Base-by-base conservation (phyloP, 1,140 invertebrate genomes). In the Druon quercuslanigerum region DNA sequence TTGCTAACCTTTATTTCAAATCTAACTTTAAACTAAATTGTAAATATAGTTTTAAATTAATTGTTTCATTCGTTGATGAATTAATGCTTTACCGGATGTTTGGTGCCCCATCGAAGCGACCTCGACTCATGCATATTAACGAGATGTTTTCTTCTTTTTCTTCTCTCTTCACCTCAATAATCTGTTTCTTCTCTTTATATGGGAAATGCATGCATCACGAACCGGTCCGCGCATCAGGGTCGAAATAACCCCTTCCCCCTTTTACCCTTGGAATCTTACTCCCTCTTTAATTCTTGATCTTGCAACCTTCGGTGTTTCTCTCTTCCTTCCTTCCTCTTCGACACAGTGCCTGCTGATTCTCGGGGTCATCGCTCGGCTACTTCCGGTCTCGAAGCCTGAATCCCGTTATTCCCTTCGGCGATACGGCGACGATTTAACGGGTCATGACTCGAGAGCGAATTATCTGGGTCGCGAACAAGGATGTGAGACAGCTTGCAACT, bases 91-190 rank as follows among this genome's bases (percentile, higher is more conserved):
- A 72, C 25, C 20, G 57, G 20, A 60, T 56, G 72, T 74, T 74
- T 51, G 72, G 72, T 79, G 60, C 78, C 60, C 51, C 25, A 72
- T 81, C 72, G 83, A 85, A 85, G 83, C 80, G 79, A 82, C 83
- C 84, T 84, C 80, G 80, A 82, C 79, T 80, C 77, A 56, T 66
- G 79, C 12, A 76, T 74, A 84, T 79, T 84, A 86, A 84, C 82
- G 75, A 80, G 50, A 50, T 71, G 79, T 54, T 73, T 33, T n/a
- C 7, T 70, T 12, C 13, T 75, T 20, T 40, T 51, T 40, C 40
- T 12, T 76, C 17, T 54, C 14, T 76, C 76, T 70, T 72, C 81
- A 56, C 74, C 75, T 78, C 76, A 75, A 60, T 76, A 57, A 78
- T 82, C 74, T 82, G 73, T 83, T 80, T 83, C 72, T 75, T 77